These are phyloP conservation scores for Julus scanicus DNA, from an alignment of 2,888 invertebrate genomes.

Conservation along the genomic window DNA sequence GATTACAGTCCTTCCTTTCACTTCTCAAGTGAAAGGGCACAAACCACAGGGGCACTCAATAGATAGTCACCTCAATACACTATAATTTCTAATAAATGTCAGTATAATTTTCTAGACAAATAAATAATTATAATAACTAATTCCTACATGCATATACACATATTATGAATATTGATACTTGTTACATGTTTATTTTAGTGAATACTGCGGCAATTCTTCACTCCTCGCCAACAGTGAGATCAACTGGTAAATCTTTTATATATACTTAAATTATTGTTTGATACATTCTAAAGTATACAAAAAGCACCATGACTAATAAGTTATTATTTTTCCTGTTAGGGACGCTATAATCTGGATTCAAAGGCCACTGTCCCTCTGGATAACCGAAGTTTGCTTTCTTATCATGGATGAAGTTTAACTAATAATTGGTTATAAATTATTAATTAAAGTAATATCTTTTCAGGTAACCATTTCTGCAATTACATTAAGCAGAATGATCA, in stretches of 20 bases:
- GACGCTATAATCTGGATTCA: constrained; percentile 54
- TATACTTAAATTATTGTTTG: too few relatives aligned
- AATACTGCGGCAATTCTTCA: constrained; percentile 33
- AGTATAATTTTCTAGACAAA: not conserved
- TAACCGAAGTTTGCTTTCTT: constrained; percentile 35
- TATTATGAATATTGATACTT: too few relatives aligned
- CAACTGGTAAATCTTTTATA: constrained; percentile 46
- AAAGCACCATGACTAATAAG: too few relatives aligned
- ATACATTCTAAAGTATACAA: too few relatives aligned
- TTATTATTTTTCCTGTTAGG: constrained; percentile 18
- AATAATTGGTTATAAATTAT: not conserved
- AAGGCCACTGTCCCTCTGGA: constrained; percentile 25
- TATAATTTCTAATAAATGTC: too few relatives aligned
- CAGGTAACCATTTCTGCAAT: constrained; percentile 55
- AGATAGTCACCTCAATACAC: too few relatives aligned
- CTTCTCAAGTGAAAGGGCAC: too few relatives aligned
- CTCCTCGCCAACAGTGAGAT: not conserved
- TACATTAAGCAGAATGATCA: constrained; percentile 53
- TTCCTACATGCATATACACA: too few relatives aligned
- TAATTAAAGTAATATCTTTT: constrained; percentile 3
- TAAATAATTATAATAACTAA: not conserved
- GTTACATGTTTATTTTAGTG: too few relatives aligned
- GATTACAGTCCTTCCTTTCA: too few relatives aligned
- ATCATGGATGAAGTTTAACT: not conserved
- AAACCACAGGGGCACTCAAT: too few relatives aligned